Conservation (phyloP, 2,113 vertebrate genomes). For the Pitta sordida region DNA sequence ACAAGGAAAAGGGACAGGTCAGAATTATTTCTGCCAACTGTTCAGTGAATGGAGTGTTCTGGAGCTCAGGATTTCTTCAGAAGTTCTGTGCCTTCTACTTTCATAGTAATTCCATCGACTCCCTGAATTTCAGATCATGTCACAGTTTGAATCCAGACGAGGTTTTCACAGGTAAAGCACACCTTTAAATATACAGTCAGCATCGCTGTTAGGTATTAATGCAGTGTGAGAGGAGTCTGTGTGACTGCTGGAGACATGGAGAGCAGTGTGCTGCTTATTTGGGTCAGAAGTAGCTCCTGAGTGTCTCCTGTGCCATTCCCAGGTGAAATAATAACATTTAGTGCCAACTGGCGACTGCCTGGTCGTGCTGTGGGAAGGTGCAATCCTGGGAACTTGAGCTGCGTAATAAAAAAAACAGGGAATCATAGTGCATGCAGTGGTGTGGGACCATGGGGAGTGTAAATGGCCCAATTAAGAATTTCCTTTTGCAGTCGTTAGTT, state of each 20-base stretch:
- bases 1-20: neutral
- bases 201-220: neutral
- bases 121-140: neutral
- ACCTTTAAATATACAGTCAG: neutral
- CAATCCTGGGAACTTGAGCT: neutral
- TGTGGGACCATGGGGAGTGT: too few species aligned
- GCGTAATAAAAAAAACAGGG: neutral
- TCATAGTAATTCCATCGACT: neutral
- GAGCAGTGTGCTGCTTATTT: neutral
- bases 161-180: neutral
- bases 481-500: neutral
- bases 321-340: neutral
- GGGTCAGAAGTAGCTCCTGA: neutral
- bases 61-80: neutral
- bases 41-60: neutral
- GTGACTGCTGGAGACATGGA: fast-evolving
- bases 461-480: neutral
- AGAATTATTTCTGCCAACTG: neutral
- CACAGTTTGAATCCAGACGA: neutral
- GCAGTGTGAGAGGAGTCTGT: neutral
- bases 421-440: neutral
- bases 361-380: neutral
- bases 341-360: neutral
- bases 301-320: neutral
- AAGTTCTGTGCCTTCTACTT: neutral